These are phyloP conservation scores for Nyleta sp. DNA, from an alignment of 2,888 invertebrate genomes.

Conservation along the genomic window DNA sequence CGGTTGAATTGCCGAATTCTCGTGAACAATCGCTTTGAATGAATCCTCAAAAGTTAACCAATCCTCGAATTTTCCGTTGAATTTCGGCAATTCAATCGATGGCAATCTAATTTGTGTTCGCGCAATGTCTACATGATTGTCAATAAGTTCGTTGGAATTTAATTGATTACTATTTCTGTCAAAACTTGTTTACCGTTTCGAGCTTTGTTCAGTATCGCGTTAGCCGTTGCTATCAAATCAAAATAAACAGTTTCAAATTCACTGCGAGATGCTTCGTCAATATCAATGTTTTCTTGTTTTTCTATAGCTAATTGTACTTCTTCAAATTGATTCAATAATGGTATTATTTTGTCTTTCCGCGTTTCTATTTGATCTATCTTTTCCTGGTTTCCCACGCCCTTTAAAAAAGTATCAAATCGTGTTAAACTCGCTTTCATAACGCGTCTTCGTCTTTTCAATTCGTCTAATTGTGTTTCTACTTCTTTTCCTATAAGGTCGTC, in stretches of 20 bases:
- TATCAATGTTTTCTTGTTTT: slow-evolving; percentile 2
- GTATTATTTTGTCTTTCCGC: slow-evolving; percentile 2
- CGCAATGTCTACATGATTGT: too few relatives aligned
- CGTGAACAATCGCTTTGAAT: slow-evolving; percentile 11
- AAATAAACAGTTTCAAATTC: slow-evolving; percentile 8
- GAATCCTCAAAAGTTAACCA: slow-evolving; percentile 21
- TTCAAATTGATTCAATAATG: not conserved
- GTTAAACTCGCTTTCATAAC: slow-evolving; percentile 3
- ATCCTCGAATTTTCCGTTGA: slow-evolving; percentile 12
- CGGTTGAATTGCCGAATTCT: slow-evolving; percentile 5
- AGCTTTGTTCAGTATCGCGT: too few relatives aligned
- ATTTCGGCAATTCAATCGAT: slow-evolving; percentile 15
- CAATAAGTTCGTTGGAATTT: too few relatives aligned
- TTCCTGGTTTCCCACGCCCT: not conserved
- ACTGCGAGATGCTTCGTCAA: not conserved
- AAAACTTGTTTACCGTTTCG: too few relatives aligned
- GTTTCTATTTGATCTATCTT: not conserved
- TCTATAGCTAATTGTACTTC: slow-evolving; percentile 11
- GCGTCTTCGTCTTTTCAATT: slow-evolving; percentile 10
- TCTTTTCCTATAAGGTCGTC: too few relatives aligned
- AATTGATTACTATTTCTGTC: too few relatives aligned
- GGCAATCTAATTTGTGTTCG: not conserved
- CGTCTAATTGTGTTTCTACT: not conserved
- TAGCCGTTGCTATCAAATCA: not conserved
- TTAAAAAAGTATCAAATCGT: slow-evolving; percentile 1